Conservation (phyloP, 2,888 invertebrate species). For the Busseola fusca region DNA sequence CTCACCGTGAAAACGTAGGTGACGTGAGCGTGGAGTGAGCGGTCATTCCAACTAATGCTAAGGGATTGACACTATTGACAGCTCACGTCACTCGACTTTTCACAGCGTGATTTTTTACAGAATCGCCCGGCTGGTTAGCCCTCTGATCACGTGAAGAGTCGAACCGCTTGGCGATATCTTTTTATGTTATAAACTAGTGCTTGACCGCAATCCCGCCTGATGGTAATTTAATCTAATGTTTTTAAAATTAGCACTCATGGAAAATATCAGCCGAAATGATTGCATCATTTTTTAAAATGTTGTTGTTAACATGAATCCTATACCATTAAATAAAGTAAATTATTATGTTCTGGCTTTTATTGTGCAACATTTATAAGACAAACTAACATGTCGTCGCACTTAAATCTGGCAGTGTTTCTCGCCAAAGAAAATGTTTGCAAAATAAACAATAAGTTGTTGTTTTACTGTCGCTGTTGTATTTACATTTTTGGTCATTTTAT, state of each 20-base stretch:
- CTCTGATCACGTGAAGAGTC: too few relatives aligned
- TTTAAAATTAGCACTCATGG: conserved; percentile 20
- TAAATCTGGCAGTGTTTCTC: not conserved
- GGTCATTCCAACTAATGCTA: too few relatives aligned
- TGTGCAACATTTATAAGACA: conserved; percentile 15
- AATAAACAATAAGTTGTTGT: conserved; percentile 17
- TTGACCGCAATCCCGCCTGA: too few relatives aligned
- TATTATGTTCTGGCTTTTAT: conserved; percentile 33
- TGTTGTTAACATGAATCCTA: conserved; percentile 11
- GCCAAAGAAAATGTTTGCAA: conserved; percentile 20
- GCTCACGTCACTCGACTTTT: too few relatives aligned
- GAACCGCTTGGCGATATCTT: too few relatives aligned
- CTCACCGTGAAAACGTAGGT: too few relatives aligned
- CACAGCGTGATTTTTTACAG: too few relatives aligned
- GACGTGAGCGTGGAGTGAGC: too few relatives aligned
- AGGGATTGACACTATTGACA: too few relatives aligned
- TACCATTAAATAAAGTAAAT: conserved; percentile 27
- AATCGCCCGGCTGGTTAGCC: too few relatives aligned
- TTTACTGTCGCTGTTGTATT: conserved; percentile 8
- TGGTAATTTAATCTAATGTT: conserved; percentile 1
- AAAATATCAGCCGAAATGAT: conserved; percentile 1
- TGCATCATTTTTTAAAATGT: conserved; percentile 28
- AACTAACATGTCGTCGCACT: not conserved
- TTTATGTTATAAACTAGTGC: too few relatives aligned
- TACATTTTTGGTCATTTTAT: not conserved